Evolutionary conservation across 2,888 invertebrate genomes (phyloP).

Genomic region (Apoda limacodes): DNA sequence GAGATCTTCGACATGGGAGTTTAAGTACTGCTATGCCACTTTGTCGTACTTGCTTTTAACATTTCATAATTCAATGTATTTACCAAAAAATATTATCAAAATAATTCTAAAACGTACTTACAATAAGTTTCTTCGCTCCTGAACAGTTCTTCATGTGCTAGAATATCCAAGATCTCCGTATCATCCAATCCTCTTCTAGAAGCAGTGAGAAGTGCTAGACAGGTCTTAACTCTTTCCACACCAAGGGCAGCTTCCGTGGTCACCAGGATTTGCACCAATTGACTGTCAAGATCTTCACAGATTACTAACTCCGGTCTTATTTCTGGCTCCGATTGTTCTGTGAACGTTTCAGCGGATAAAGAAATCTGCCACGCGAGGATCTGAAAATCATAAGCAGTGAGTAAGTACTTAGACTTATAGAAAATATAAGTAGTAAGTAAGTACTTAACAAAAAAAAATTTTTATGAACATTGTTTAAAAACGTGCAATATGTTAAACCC

Average conservation of each 20-base stretch:
- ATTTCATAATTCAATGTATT: no score
- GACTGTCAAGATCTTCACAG: constrained; percentile 64
- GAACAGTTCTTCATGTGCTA: constrained; percentile 74
- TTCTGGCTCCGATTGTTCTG: constrained; percentile 50
- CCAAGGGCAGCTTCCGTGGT: constrained; percentile 77
- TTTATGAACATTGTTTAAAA: no score
- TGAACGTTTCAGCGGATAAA: constrained; percentile 58
- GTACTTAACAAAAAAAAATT: no score
- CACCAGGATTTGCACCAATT: constrained; percentile 75
- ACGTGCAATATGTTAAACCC: no score
- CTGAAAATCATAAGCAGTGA: constrained; percentile 26
- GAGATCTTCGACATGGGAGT: no score
- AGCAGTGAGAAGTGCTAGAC: constrained; percentile 79
- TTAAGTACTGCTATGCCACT: no score
- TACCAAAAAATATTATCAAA: no score
- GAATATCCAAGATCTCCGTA: constrained; percentile 81
- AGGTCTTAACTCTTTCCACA: constrained; percentile 72
- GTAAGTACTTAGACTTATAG: constrained; percentile 10
- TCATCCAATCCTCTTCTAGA: constrained; percentile 84
- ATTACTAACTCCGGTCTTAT: constrained; percentile 47
- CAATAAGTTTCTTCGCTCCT: constrained; percentile 74
- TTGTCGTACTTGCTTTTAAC: no score
- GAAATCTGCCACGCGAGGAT: constrained; percentile 65
- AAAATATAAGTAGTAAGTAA: background rate
- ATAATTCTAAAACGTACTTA: no score